Conservation (phyloP, 2,113 vertebrate species). For the Clupea harengus region DNA sequence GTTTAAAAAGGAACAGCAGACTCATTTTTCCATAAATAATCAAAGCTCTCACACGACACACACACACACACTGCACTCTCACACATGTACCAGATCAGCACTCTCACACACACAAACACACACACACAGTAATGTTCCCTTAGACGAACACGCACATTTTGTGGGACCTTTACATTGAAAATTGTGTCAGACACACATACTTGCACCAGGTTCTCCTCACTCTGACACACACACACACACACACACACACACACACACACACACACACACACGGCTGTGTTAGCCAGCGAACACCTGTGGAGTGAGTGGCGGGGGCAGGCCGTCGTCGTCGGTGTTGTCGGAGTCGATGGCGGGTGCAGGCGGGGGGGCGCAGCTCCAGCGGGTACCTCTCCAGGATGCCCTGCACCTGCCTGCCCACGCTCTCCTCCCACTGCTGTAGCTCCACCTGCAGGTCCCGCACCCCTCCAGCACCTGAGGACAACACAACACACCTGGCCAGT, state of each 20-base stretch:
- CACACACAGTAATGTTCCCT: too few relatives aligned
- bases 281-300: constrained; percentile 90
- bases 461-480: constrained; percentile 57
- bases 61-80: too few relatives aligned
- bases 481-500: too few relatives aligned
- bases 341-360: constrained; percentile 84
- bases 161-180: too few relatives aligned
- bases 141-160: too few relatives aligned
- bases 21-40: too few relatives aligned
- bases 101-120: too few relatives aligned
- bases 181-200: too few relatives aligned
- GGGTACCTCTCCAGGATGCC: constrained; percentile 87
- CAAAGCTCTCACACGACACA: too few relatives aligned
- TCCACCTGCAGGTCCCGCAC: constrained; percentile 86
- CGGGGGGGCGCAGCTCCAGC: constrained; percentile 77
- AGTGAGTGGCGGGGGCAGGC: constrained; percentile 84
- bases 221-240: not conserved
- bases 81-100: too few relatives aligned
- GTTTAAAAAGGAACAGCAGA: too few relatives aligned
- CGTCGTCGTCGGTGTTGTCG: constrained; percentile 86
- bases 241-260: not conserved
- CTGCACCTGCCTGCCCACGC: constrained; percentile 81
- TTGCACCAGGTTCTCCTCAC: too few relatives aligned
- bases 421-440: constrained; percentile 85
- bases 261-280: not conserved